Base-by-base conservation (phyloP, 2,888 invertebrate genomes). In the Didymodactylos carnosus region DNA sequence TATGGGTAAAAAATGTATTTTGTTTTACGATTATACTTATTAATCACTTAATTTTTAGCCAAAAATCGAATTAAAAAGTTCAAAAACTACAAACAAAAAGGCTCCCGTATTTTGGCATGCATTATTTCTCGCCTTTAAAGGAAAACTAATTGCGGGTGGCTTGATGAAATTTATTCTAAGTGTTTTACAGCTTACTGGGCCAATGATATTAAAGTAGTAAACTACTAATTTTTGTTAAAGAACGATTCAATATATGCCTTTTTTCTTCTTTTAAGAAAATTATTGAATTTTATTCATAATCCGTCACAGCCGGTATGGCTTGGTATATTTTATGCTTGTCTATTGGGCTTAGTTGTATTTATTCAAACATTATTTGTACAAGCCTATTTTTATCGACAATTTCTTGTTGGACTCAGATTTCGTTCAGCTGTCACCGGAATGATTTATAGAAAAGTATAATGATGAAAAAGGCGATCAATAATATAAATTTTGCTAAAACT, bases 131-230 rank as follows among this genome's bases (percentile, higher is more conserved):
- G 62, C 62, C 19, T 74, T 71, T 29, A 71, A 41, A 6, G 74
- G 74, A 1, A 89, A 90, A 73, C 92, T 94, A 81, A 76, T 93
- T 2, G 88, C 92, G 79, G 93, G 94, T n/a, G 87, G 91, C 0
- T 82, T 89, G 72, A 85, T 93, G 77, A 94, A 94, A 83, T 82
- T 94, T 0, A 79, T 89, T 46, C 90, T 91, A 80, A 94, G 94
- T 84, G 77, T 89, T 35, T 25, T 74, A 27, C 29, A 71, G 35
- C 71, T 74, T 23, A 71, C 27, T 13, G 74, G 74, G n/a, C 62
- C 62, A 35, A 19, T 62, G 19, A 62, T 62, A 19, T 62, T 62
- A 62, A 62, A 62, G 62, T 62, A 62, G 7, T 35, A 10, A 35
- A 13, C 5, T 10, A 19, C n/a, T 8, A 10, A 62, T 19, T 13